Evolutionary conservation across 37 sponge, comb jelly and placozoan genomes (phyloP).

Genomic region (Aplysina aerophoba): DNA sequence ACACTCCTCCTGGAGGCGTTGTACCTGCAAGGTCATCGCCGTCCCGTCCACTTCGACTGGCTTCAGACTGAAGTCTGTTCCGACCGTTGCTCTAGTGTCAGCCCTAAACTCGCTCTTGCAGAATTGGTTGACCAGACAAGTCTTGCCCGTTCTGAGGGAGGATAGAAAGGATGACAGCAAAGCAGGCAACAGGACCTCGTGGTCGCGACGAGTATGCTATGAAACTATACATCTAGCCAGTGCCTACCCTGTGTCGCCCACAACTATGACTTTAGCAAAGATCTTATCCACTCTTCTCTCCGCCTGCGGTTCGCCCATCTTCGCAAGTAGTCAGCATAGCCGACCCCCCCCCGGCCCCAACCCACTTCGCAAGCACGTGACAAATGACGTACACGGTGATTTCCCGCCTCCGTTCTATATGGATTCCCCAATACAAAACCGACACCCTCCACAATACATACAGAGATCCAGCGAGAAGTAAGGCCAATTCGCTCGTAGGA

Average conservation of each 20-base stretch:
- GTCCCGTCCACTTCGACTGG: background rate
- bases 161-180: background rate
- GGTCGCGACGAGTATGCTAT: background rate
- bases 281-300: background rate
- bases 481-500: background rate
- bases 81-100: slow-evolving; percentile 17
- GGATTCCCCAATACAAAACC: too few relatives aligned
- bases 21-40: background rate
- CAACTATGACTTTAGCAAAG: background rate
- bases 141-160: slow-evolving; percentile 10
- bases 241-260: slow-evolving; percentile 5
- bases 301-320: too few relatives aligned
- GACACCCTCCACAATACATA: too few relatives aligned
- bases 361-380: too few relatives aligned
- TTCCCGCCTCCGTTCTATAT: too few relatives aligned
- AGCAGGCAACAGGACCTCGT: background rate
- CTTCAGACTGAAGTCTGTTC: background rate
- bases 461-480: background rate
- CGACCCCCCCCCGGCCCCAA: too few relatives aligned
- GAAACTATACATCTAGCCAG: background rate
- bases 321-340: too few relatives aligned
- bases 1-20: too few relatives aligned
- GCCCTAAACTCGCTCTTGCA: background rate
- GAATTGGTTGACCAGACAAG: slow-evolving; percentile 1
- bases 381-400: too few relatives aligned